phyloP scores from a whole-genome alignment of 2,888 invertebrate genomes.

The Tribolium freemani region DNA sequence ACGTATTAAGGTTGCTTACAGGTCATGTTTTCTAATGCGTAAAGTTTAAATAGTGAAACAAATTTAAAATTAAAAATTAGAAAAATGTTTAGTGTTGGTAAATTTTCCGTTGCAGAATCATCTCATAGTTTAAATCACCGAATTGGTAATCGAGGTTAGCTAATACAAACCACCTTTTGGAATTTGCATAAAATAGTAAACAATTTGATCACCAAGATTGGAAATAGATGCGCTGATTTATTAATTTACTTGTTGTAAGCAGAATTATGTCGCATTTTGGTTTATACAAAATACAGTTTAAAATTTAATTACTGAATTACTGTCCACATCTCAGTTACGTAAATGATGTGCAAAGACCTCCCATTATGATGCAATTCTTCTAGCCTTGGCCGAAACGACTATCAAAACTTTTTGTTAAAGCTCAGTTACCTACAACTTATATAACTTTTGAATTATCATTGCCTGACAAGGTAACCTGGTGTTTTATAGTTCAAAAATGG shows the following conservation, averaged over 20 bases:
- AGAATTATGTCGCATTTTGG: background rate
- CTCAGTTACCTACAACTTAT: background rate
- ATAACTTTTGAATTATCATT: background rate
- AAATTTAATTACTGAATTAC: background rate
- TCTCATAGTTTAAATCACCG: background rate
- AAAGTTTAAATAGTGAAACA: background rate
- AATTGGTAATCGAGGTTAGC: background rate
- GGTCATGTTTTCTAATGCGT: background rate
- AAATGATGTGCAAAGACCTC: background rate
- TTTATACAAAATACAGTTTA: background rate
- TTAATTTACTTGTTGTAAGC: background rate
- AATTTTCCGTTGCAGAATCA: too few species aligned
- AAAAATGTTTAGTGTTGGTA: too few species aligned
- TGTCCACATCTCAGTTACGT: background rate
- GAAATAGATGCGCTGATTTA: background rate
- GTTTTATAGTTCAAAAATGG: background rate
- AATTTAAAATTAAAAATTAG: too few species aligned
- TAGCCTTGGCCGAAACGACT: background rate
- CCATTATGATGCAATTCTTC: background rate
- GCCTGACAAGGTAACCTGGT: background rate
- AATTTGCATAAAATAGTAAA: conserved; percentile 19
- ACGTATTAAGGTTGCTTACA: background rate
- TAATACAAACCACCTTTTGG: background rate
- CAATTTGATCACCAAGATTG: background rate
- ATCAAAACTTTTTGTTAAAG: background rate